phyloP scores from a whole-genome alignment of 2,888 invertebrate species.

The Alloscopus bannaensis region DNA sequence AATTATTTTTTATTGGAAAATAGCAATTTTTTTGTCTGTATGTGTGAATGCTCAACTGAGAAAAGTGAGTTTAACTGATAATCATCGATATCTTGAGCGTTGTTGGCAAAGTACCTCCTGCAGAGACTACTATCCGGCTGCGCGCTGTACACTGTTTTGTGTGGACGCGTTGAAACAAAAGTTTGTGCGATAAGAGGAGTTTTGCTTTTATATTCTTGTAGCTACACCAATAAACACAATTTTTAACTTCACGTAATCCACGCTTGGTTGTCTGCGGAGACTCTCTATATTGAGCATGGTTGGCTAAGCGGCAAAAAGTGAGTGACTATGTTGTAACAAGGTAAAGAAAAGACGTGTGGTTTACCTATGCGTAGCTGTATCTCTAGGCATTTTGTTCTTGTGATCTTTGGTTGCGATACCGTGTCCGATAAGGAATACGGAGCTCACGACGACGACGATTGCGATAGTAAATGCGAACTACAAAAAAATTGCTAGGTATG shows the following conservation, averaged over 20 bases:
- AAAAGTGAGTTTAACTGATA: constrained; percentile 42
- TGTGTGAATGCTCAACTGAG: constrained; percentile 34
- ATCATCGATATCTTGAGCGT: not conserved
- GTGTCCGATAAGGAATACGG: constrained; percentile 30
- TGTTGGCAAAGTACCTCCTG: not conserved
- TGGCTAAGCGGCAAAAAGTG: not conserved
- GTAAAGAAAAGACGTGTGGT: not conserved
- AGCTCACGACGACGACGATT: not conserved
- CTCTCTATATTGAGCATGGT: not conserved
- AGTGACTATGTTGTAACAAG: constrained; percentile 1
- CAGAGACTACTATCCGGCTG: too few species aligned
- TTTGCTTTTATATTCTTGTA: not conserved
- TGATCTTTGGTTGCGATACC: not conserved
- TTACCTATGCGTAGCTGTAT: not conserved
- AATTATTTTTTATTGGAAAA: not conserved
- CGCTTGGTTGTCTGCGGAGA: not conserved
- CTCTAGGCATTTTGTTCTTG: not conserved
- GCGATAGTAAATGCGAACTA: too few species aligned
- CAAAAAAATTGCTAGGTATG: not conserved
- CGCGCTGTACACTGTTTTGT: too few species aligned
- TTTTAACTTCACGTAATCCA: not conserved
- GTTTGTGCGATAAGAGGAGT: not conserved
- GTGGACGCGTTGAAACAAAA: too few species aligned
- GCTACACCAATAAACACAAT: not conserved
- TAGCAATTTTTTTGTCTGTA: not conserved